Evolutionary conservation across 2,797 vertebrate genomes (phyloP).

Genomic region (Tangara arthus): DNA sequence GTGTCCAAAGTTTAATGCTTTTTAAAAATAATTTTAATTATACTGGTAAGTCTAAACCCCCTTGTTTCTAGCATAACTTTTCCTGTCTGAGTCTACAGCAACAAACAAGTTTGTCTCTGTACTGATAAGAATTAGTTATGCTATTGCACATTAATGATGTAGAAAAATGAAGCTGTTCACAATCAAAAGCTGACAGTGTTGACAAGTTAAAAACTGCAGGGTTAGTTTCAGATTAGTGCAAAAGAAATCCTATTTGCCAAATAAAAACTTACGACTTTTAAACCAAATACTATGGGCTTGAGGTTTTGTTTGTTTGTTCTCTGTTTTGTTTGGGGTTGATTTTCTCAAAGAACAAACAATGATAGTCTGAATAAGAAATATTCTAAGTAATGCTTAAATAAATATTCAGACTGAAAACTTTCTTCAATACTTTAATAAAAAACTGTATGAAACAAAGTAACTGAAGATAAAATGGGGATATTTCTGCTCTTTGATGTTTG

Average conservation of each 20-base stretch:
- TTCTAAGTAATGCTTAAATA: neutral
- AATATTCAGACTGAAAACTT: neutral
- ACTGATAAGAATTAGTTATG: neutral
- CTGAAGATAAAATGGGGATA: neutral
- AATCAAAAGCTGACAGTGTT: neutral
- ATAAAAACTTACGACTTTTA: neutral
- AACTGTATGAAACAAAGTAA: neutral
- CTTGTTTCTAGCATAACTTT: neutral
- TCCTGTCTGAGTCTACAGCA: neutral
- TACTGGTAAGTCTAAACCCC: neutral
- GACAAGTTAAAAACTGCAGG: neutral
- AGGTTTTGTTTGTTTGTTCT: neutral
- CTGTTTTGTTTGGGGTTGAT: neutral
- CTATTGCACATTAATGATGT: neutral
- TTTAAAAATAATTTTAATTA: neutral
- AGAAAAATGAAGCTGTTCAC: slow-evolving; percentile 1
- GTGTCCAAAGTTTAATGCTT: neutral
- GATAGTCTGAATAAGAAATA: neutral
- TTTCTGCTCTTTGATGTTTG: neutral
- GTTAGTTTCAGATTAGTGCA: neutral
- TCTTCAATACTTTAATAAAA: neutral
- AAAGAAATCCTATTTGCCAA: neutral
- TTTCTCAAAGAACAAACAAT: neutral
- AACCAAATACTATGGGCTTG: neutral
- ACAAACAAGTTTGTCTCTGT: neutral